Percentiles rank a stretch among this genome's conserved stretches.
Evolutionary conservation across 2,113 vertebrate species (phyloP).

Genomic region (Copsychus sechellarum): DNA sequence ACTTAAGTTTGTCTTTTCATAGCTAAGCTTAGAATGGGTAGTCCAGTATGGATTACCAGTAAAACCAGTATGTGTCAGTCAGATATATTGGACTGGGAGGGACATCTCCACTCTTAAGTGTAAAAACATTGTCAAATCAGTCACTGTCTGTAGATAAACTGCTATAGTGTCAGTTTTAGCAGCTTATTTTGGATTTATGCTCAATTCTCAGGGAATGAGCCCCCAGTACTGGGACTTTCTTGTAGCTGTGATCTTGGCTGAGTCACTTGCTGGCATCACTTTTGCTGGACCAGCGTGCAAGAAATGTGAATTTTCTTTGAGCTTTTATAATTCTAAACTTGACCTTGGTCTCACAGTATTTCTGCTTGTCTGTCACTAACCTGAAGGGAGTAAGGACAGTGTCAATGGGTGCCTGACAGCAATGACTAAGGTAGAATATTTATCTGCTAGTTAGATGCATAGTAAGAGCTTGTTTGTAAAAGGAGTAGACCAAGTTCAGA

Average conservation of each 20-base stretch:
- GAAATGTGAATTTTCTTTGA: neutral
- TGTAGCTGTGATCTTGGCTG: neutral
- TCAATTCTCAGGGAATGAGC: neutral
- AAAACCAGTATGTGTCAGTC: neutral
- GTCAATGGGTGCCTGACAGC: constrained; percentile 19
- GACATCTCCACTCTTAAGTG: neutral
- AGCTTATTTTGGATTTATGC: neutral
- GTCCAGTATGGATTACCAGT: neutral
- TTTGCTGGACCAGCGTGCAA: neutral
- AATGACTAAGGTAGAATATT: neutral
- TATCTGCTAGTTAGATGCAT: neutral
- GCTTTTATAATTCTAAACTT: neutral
- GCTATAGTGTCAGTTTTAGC: neutral
- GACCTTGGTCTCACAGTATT: neutral
- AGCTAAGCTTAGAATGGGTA: neutral
- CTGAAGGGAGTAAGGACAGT: neutral
- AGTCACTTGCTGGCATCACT: neutral
- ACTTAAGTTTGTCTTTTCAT: neutral
- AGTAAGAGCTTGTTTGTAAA: neutral
- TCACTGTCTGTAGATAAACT: neutral
- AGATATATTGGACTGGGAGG: neutral
- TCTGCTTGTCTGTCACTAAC: constrained; percentile 28
- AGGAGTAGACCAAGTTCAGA: neutral
- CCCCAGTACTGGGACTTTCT: neutral
- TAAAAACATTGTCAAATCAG: neutral